Evolutionary conservation across 2,797 vertebrate genomes (phyloP), one percentile per base, ranked within the genome.

Genomic region (Sylvilagus floridanus): DNA sequence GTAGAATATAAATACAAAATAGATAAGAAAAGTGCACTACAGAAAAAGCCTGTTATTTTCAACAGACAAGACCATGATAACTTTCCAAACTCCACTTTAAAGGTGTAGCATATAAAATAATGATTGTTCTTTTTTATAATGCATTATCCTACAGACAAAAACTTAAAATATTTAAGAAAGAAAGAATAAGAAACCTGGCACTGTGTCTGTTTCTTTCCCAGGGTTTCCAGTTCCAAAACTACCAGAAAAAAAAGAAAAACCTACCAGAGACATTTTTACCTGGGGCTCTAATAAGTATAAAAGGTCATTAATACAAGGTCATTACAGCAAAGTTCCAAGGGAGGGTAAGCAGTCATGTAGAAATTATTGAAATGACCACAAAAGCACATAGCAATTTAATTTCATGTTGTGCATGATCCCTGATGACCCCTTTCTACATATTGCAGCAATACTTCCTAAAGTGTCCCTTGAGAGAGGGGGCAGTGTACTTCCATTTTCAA

Each of bases 1-100:
- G 69, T 63, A 73, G 26, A 89, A 66, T 81, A 77, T 91, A 91
- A 96, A 95, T 83, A 82, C 65, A 95, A 88, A 95, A 95, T 72
- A 73, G 72, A 78, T 91, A 78, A 85, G 35, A 81, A 81, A 88
- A 92, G 96, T 66, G 11, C 13, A 50, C 28, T 82, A 14, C 12
- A 68, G 52, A 92, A 81, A 92, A 96, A 65, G 42, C 60, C 52
- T 42, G 0, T 78, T 82, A 84, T 83, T 93, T 90, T 79, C 52
- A 92, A 63, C 26, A 75, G 54, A 75, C 24, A 77, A 84, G 47
- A 54, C 71, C 32, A 28, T 12, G 6, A 47, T 78, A 90, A 65
- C n/a, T 71, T 95, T 90, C 52, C 50, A 84, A 72, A 62, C 89
- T 84, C 28, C 26, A 65, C 57, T 88, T 85, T 52, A 10, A 85